phyloP scores from a whole-genome alignment of 2,888 invertebrate genomes.

The Chymomyza fuscimana region DNA sequence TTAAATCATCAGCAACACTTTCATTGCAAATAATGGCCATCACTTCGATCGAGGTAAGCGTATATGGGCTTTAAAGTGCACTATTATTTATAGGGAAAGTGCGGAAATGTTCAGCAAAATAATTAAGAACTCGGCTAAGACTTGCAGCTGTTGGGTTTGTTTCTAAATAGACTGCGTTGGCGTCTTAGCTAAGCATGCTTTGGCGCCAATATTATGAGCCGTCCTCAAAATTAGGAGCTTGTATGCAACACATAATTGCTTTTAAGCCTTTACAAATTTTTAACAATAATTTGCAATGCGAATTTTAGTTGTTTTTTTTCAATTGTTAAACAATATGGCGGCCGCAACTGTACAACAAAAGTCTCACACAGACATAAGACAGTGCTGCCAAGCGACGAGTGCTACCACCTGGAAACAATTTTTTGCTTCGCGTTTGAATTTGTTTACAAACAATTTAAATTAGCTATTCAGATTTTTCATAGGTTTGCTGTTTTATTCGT shows the following conservation, averaged over 20 bases:
- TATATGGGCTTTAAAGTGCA: slow-evolving; percentile 46
- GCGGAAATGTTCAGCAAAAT: background rate
- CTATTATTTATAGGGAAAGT: slow-evolving; percentile 29
- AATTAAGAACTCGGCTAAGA: slow-evolving; percentile 52
- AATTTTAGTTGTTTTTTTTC: background rate
- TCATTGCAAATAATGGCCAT: slow-evolving; percentile 89
- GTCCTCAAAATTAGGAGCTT: background rate
- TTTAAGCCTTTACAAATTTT: background rate
- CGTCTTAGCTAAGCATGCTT: slow-evolving; percentile 61
- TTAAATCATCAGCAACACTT: slow-evolving; percentile 84
- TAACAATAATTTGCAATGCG: background rate
- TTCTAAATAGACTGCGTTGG: slow-evolving; percentile 65
- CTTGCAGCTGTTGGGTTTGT: slow-evolving; percentile 53
- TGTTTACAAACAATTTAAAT: slow-evolving; percentile 9
- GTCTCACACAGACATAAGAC: slow-evolving; percentile 28
- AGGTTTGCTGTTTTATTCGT: slow-evolving; percentile 44
- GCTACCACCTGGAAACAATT: slow-evolving; percentile 38
- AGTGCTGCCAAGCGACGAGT: background rate
- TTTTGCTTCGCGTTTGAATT: slow-evolving; percentile 11
- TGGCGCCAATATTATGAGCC: slow-evolving; percentile 12
- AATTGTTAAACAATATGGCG: slow-evolving; percentile 44
- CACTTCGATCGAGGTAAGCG: slow-evolving; percentile 87
- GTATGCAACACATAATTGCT: background rate
- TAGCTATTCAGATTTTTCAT: slow-evolving; percentile 12
- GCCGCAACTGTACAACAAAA: slow-evolving; percentile 43